Evolutionary conservation across 2,113 vertebrate genomes (phyloP), one percentile per base, ranked within the genome.

Genomic region (Pandion haliaetus): DNA sequence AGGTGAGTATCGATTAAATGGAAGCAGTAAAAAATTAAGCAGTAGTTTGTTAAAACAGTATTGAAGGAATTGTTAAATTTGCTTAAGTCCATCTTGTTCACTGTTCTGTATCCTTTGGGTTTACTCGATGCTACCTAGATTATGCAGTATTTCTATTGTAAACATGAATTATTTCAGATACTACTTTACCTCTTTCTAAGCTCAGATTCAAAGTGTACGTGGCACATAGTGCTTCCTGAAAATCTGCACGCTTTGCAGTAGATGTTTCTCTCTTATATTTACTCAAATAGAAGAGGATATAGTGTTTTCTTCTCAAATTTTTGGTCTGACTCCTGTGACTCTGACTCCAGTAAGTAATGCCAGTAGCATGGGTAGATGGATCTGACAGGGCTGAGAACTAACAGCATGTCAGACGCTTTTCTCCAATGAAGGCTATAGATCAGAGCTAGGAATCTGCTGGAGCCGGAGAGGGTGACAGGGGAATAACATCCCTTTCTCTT

Each of bases 401-500:
- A 98, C 98, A 97, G 98, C 95, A n/a, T 96, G 96, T 98, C 97
- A 94, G 97, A 95, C 88, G 97, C 98, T 98, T 98, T 98, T 98
- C 98, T 97, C 97, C 98, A 88, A 97, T 97, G 98, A 98, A 97
- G 98, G 98, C 99, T 96, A 99, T 99, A 98, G 99, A 99, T 99
- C 99, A 99, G 99, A 97, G 83, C 98, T 97, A 96, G 98, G 99
- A 99, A 98, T 99, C 99, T 98, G 99, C 99, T 97, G 97, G 98
- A 98, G 98, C 98, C 31, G 94, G 97, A 98, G 98, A 98, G 98
- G 99, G 98, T 99, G 99, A 99, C 99, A 99, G 98, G 99, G 99
- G 99, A 99, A 99, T 99, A 99, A 99, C 99, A 99, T 99, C 99
- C 99, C 99, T 99, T 99, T 99, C 99, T 99, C 99, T 99, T 99